A percentile compares a stretch with the other conserved stretches of the same genome.
Conservation (phyloP, 2,113 vertebrate species). For the Nothocercus julius region DNA sequence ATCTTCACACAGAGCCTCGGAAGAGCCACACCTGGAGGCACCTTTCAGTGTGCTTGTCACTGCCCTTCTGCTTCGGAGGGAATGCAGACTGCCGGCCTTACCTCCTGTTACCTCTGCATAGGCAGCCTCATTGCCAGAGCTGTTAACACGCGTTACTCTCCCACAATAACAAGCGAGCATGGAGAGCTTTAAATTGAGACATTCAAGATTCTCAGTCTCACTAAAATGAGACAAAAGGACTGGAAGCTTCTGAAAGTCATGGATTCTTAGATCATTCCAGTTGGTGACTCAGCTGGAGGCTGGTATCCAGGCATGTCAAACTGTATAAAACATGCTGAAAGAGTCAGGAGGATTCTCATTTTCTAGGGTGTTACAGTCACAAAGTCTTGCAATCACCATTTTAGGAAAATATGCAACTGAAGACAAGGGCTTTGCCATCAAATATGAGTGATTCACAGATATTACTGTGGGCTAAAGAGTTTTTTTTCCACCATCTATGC, state of each 20-base stretch:
- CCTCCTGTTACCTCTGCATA: accelerated
- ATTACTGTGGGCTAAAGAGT: background rate
- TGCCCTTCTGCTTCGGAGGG: background rate
- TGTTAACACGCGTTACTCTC: background rate
- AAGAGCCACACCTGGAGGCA: background rate
- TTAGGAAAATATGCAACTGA: slow-evolving; percentile 3
- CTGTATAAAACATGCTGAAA: background rate
- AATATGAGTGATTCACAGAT: background rate
- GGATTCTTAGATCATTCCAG: background rate
- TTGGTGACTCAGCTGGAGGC: slow-evolving; percentile 29
- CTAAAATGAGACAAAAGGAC: background rate
- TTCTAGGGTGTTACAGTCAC: background rate
- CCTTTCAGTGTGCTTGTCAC: background rate
- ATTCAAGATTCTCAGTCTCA: background rate
- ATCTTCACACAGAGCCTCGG: background rate
- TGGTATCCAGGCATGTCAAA: background rate
- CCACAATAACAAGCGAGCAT: background rate
- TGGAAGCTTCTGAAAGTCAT: background rate
- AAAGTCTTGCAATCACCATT: background rate
- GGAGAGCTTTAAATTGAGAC: background rate
- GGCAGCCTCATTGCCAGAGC: background rate
- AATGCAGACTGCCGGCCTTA: background rate
- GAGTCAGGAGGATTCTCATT: background rate
- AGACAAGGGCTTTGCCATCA: background rate
- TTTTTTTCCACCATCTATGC: background rate